Evolutionary conservation across 1,140 invertebrate species (phyloP), one percentile per base, ranked within the genome.

Genomic region (Calliopsis andreniformis): DNA sequence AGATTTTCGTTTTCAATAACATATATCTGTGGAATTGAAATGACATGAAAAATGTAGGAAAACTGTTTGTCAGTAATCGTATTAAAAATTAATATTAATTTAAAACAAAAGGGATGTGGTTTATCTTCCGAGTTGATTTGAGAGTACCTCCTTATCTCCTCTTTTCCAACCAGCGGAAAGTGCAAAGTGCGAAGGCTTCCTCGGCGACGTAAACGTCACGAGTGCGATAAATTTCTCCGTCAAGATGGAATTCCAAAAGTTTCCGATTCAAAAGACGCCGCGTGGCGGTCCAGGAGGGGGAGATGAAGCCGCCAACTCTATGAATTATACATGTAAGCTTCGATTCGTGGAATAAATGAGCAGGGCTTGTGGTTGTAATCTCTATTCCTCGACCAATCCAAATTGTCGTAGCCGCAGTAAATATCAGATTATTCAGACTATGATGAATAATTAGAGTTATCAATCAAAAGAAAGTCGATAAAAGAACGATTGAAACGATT

Each of bases 271-370:
- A 90, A 88, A 89, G 87, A 68, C 73, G 64, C 68, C 73, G 75
- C 58, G 42, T 28, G 35, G 59, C n/a, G 66, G 45, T 30, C 32
- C 39, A 20, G 45, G 55, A n/a, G 53, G 43, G 32, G 43, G 45
- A 73, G 56, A 59, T 18, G 47, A 70, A 67, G 68, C 55, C 61
- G 64, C 81, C 35, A 82, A 73, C 79, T 84, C 79, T 84, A 88
- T 92, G 89, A 91, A 91, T 91, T 89, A 92, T 91, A 90, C 89
- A 92, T 90, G 84, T 90, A 88, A 91, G 89, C 89, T 92, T 92
- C 89, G 91, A 92, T 92, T 92, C 89, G 88, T 89, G 89, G 90
- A 91, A 90, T 91, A 91, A 90, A 85, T 85, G 80, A 80, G 81
- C 82, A 76, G 75, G 64, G 80, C 78, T 76, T 76, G 76, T 76